These are phyloP conservation scores for Epistrophe grossulariae DNA, from an alignment of 2,888 invertebrate genomes.

Conservation along the genomic window DNA sequence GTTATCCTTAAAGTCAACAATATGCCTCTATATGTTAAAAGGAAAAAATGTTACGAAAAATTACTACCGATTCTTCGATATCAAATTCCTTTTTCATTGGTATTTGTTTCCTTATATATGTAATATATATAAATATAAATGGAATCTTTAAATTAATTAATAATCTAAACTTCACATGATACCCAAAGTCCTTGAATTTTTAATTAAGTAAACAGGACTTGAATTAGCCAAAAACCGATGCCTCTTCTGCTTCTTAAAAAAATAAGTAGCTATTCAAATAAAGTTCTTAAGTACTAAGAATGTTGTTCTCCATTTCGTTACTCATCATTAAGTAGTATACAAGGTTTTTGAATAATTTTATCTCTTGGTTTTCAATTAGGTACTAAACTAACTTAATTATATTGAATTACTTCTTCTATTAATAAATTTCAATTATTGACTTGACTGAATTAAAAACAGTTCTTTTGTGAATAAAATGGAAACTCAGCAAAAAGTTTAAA, in stretches of 20 bases:
- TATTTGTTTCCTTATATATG: background rate
- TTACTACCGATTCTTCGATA: background rate
- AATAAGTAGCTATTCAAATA: background rate
- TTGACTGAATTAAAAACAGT: background rate
- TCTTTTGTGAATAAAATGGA: too few relatives aligned
- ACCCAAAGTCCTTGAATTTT: constrained; percentile 12
- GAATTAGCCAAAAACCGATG: background rate
- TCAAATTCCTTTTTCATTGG: constrained; percentile 4
- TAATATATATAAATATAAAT: background rate
- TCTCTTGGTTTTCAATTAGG: background rate
- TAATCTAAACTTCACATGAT: background rate
- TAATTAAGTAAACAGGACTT: constrained; percentile 1
- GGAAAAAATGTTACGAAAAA: background rate
- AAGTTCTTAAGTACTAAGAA: background rate
- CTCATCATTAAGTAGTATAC: background rate
- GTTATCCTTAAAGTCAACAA: background rate
- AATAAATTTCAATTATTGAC: background rate
- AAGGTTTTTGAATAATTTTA: background rate
- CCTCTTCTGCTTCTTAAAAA: background rate
- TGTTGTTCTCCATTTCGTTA: background rate
- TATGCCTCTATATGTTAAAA: background rate
- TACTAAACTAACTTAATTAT: background rate
- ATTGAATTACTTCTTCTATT: background rate
- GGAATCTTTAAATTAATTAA: constrained; percentile 13
- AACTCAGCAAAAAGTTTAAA: too few relatives aligned